Percentiles rank a stretch among this genome's conserved stretches.
Evolutionary conservation across 2,888 invertebrate genomes (phyloP).

Genomic region (Portevinia maculata): DNA sequence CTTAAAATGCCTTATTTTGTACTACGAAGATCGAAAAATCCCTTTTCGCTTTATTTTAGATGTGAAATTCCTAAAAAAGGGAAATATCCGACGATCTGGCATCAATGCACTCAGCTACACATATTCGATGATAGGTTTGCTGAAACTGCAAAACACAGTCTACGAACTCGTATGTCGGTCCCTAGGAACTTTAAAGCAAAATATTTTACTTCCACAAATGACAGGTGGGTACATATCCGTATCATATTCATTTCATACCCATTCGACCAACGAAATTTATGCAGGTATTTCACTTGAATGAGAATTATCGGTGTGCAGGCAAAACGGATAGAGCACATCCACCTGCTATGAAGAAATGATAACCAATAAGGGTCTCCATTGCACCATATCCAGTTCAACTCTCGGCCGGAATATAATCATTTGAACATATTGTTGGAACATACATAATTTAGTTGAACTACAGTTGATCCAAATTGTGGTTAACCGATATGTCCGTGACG

Average conservation of each 20-base stretch:
- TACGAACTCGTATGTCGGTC: background rate
- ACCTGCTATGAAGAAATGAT: constrained; percentile 33
- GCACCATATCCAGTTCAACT: constrained; percentile 20
- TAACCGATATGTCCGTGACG: constrained; percentile 73
- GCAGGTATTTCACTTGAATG: constrained; percentile 33
- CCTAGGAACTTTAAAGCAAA: background rate
- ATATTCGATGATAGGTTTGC: too few species aligned
- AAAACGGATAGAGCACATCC: constrained; percentile 46
- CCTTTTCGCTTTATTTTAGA: too few species aligned
- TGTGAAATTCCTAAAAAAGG: too few species aligned
- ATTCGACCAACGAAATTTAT: background rate
- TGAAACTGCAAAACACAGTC: too few species aligned
- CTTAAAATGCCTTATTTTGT: too few species aligned
- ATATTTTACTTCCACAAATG: constrained; percentile 1
- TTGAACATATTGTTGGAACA: too few species aligned
- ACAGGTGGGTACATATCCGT: constrained; percentile 21
- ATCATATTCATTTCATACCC: constrained; percentile 10
- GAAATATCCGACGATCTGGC: too few species aligned
- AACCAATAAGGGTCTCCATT: constrained; percentile 38
- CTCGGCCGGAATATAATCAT: background rate
- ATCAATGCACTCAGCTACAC: too few species aligned
- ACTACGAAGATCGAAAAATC: too few species aligned
- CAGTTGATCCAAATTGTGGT: constrained; percentile 63
- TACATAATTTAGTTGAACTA: constrained; percentile 31
- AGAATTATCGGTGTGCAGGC: constrained; percentile 18